phyloP scores from a whole-genome alignment of 1,140 invertebrate species.

The Drosophila jambulina region DNA sequence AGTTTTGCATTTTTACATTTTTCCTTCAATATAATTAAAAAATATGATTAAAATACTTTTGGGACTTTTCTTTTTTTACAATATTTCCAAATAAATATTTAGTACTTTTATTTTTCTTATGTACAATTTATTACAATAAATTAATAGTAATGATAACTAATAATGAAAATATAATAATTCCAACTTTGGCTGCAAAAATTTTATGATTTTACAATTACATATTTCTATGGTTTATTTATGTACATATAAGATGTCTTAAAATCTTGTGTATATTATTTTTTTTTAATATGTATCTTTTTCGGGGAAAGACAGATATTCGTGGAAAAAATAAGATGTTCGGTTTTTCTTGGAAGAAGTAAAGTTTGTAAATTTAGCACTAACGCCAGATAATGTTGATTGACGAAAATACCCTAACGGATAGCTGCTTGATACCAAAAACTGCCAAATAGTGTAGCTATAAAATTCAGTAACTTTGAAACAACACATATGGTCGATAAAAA shows the following conservation, averaged over 20 bases:
- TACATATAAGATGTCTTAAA: neutral
- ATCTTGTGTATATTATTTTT: neutral
- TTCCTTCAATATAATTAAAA: neutral
- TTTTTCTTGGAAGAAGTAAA: neutral
- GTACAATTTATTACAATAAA: neutral
- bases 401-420: neutral
- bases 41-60: too few species aligned
- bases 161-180: neutral
- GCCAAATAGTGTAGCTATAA: too few species aligned
- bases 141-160: neutral
- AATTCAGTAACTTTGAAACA: neutral
- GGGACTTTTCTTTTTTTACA: neutral
- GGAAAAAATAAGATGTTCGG: neutral
- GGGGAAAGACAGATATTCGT: neutral
- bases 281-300: neutral
- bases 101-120: neutral
- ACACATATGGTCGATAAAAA: neutral
- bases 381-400: neutral
- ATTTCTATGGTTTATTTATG: neutral
- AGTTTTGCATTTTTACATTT: neutral
- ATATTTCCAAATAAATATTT: neutral
- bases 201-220: too few species aligned
- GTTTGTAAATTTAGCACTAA: constrained; percentile 4
- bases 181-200: neutral
- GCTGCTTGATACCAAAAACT: neutral